Base-by-base conservation (phyloP, 1,140 invertebrate genomes). In the Sminthurides bifidus region DNA sequence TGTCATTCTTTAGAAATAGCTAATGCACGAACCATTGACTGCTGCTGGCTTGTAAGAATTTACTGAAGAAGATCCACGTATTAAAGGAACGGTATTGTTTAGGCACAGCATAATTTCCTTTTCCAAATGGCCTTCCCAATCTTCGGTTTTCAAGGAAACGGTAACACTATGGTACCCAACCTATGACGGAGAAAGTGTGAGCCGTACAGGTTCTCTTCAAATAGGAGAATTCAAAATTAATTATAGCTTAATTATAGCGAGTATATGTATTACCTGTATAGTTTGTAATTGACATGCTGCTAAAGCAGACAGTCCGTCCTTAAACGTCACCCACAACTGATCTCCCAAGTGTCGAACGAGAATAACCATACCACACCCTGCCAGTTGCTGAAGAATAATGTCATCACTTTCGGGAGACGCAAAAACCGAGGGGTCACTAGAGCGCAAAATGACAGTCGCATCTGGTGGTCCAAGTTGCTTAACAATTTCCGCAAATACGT, bases 401-500 rank as follows among this genome's bases (percentile, higher is more conserved):
- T 76, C 76, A 72, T 91, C 82, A 41, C 87, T 77, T 60, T 78
- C 78, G 61, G 85, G 81, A 61, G 85, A 78, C 59, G 81, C 79
- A 4, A 76, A 67, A 33, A 69, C 67, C 27, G 67, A 64, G 17
- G 66, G 64, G 60, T 70, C 69, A 14, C 59, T 66, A 15, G 67
- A 65, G 14, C 44, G 52, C 1, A 96, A 79, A 51, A 95, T 80
- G 58, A 96, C 82, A 15, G 91, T 93, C n/a, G 85, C 87, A 77
- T 98, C 92, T 1, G 89, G 85, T n/a, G 93, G 92, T 8, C 92
- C 93, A 33, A 92, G 74, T 66, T 87, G 81, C 56, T 79, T 75
- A 19, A 96, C 83, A 0, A 94, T 86, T 69, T 91, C 80, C 66
- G 83, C 78, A 64, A 95, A 90, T 12, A 92, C 80, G 30, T 67